A percentile compares a stretch with the other conserved stretches of the same genome.
phyloP scores from a whole-genome alignment of 2,113 vertebrate genomes.

The Hemiscyllium ocellatum region DNA sequence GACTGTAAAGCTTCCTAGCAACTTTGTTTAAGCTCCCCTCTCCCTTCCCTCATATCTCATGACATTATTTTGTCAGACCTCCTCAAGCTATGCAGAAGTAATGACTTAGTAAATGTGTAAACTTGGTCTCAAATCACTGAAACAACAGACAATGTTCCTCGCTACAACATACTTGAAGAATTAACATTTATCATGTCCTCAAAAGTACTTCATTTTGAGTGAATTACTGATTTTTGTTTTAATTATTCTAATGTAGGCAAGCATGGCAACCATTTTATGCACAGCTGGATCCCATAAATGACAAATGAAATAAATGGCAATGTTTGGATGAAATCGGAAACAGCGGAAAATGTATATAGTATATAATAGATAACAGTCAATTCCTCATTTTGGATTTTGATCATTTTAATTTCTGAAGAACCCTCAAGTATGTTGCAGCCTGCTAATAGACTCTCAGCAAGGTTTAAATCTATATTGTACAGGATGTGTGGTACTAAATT shows the following conservation, averaged over 20 bases:
- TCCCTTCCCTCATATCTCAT: neutral
- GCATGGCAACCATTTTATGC: neutral
- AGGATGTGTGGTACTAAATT: constrained; percentile 9
- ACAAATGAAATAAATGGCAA: neutral
- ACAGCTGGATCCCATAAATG: neutral
- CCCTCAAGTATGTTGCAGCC: neutral
- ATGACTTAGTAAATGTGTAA: neutral
- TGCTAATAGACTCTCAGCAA: neutral
- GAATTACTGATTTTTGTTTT: neutral
- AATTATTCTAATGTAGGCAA: neutral
- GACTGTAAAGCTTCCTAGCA: neutral
- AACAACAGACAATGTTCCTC: neutral
- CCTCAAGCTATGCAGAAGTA: neutral
- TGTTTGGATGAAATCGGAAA: neutral
- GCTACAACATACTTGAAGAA: neutral
- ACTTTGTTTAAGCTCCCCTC: neutral
- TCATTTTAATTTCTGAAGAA: neutral
- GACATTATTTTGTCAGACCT: neutral
- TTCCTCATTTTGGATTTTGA: neutral
- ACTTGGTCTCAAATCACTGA: neutral
- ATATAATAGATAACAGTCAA: no score
- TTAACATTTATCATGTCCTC: neutral
- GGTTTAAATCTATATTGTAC: constrained; percentile 10
- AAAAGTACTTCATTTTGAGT: neutral
- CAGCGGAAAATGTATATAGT: neutral